These are phyloP conservation scores for Synchiropus splendidus DNA, from an alignment of 2,113 vertebrate genomes.

Conservation along the genomic window DNA sequence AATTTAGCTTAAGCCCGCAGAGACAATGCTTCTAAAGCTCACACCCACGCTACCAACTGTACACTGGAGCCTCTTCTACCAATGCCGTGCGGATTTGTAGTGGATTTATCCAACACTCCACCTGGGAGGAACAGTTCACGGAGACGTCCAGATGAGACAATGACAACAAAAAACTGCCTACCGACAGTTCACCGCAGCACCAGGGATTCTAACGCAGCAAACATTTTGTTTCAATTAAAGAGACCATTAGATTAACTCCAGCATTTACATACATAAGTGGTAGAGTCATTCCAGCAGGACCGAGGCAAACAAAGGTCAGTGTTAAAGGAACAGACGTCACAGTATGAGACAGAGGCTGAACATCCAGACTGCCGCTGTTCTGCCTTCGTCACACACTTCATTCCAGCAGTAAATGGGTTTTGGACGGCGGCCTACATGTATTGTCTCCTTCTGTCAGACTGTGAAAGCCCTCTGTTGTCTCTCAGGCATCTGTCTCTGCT, in stretches of 20 bases:
- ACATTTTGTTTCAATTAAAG: no score
- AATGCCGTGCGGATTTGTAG: slow-evolving; percentile 21
- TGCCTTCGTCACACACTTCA: slow-evolving; percentile 50
- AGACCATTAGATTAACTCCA: slow-evolving; percentile 6
- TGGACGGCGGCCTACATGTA: slow-evolving; percentile 54
- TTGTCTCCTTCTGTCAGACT: slow-evolving; percentile 52
- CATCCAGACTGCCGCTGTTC: no score
- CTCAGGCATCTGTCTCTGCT: slow-evolving; percentile 50
- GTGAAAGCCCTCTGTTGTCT: slow-evolving; percentile 60
- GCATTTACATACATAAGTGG: slow-evolving; percentile 9
- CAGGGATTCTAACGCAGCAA: neutral
- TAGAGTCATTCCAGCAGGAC: slow-evolving; percentile 36
- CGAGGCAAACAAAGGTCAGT: slow-evolving; percentile 22
- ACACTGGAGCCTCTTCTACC: slow-evolving; percentile 23
- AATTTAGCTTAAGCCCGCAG: slow-evolving; percentile 23
- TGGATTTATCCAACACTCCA: slow-evolving; percentile 20
- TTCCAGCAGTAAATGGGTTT: slow-evolving; percentile 50
- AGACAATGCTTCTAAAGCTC: slow-evolving; percentile 34
- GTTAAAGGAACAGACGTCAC: slow-evolving; percentile 38
- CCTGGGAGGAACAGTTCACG: slow-evolving; percentile 21
- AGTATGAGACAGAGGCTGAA: slow-evolving; percentile 33
- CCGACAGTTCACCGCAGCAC: slow-evolving; percentile 29
- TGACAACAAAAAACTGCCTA: slow-evolving; percentile 9
- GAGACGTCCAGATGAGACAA: slow-evolving; percentile 16
- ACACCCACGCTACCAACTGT: slow-evolving; percentile 31